These are phyloP conservation scores for Patella caerulea DNA, from an alignment of 2,888 invertebrate genomes.

Conservation along the genomic window DNA sequence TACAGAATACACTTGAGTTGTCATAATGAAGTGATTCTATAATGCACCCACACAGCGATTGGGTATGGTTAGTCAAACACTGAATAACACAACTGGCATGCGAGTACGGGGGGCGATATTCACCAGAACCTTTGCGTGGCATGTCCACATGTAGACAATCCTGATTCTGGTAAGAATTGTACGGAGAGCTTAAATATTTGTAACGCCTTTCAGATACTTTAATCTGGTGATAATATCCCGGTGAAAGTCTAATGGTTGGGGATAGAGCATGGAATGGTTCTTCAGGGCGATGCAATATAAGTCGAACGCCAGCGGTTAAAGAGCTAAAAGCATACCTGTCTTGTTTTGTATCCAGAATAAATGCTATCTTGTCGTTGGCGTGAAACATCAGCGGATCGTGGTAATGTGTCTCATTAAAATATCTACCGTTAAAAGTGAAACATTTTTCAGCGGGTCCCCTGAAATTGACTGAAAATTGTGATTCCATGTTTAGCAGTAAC, in stretches of 20 bases:
- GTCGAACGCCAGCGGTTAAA: not conserved
- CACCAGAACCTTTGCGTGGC: too few species aligned
- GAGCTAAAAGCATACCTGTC: not conserved
- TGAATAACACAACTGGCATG: not conserved
- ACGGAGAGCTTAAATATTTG: not conserved
- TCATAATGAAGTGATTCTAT: not conserved
- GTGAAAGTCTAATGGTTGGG: not conserved
- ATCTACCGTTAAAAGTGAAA: not conserved
- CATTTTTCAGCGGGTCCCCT: not conserved
- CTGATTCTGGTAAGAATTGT: not conserved
- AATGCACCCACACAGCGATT: not conserved
- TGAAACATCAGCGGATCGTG: not conserved
- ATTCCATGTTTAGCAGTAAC: too few species aligned
- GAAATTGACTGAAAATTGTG: too few species aligned
- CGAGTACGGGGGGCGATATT: not conserved
- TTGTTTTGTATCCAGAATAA: not conserved
- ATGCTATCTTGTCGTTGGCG: not conserved
- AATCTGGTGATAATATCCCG: not conserved
- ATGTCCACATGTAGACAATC: not conserved
- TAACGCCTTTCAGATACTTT: not conserved
- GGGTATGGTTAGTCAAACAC: not conserved
- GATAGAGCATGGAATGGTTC: not conserved
- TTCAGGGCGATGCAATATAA: not conserved
- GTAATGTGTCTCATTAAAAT: not conserved
- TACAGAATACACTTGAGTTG: not conserved